Conservation (phyloP, 2,113 vertebrate species). For the Misgurnus mizolepis region DNA sequence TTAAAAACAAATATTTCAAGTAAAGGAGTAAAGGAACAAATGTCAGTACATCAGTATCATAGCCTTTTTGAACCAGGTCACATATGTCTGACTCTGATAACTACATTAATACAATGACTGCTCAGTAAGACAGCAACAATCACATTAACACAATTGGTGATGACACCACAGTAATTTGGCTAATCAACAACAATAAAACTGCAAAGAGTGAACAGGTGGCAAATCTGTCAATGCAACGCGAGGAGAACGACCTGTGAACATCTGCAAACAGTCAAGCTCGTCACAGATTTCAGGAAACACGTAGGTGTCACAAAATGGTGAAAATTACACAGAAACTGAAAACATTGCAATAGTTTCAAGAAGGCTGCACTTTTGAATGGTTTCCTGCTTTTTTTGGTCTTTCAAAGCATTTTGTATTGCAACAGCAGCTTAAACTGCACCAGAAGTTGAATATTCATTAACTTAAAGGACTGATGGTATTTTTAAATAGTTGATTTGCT, state of each 20-base stretch:
- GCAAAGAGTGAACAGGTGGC: slow-evolving; percentile 17
- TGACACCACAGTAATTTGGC: slow-evolving; percentile 23
- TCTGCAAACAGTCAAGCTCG: not conserved
- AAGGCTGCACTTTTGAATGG: no score
- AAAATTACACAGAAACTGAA: not conserved
- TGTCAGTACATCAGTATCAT: not conserved
- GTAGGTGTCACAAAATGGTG: not conserved
- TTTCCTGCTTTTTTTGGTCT: not conserved
- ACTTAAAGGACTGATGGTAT: not conserved
- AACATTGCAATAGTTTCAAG: no score
- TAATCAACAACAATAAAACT: slow-evolving; percentile 31
- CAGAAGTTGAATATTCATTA: not conserved
- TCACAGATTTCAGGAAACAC: not conserved
- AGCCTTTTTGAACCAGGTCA: not conserved
- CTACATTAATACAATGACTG: slow-evolving; percentile 1
- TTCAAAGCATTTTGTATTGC: not conserved
- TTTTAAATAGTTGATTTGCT: not conserved
- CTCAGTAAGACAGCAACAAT: slow-evolving; percentile 14
- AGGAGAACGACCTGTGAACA: not conserved
- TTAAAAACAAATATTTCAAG: no score
- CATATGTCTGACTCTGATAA: not conserved
- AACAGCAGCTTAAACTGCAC: not conserved
- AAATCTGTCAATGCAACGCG: not conserved
- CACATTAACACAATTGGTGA: slow-evolving; percentile 22
- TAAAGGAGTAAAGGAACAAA: not conserved